Conservation (phyloP, 2,888 invertebrate species). For the Gastrophysa polygoni region DNA sequence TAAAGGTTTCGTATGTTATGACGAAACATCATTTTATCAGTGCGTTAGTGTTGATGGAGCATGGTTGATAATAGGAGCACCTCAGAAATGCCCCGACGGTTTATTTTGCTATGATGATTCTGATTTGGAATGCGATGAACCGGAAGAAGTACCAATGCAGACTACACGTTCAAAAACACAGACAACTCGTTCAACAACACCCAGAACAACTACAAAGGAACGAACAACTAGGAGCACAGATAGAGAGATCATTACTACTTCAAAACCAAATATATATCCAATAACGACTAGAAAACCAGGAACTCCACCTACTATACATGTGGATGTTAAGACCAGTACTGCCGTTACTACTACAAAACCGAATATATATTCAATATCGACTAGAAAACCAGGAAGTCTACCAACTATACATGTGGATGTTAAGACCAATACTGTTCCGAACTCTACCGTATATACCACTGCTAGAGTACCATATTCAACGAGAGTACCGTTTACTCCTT, state of each 20-base stretch:
- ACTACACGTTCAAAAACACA: not conserved
- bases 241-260: not conserved
- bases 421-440: not conserved
- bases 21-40: constrained; percentile 23
- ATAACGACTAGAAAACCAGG: not conserved
- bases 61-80: constrained; percentile 20
- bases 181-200: too few relatives aligned
- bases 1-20: constrained; percentile 22
- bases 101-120: constrained; percentile 27
- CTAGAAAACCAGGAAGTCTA: not conserved
- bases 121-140: constrained; percentile 30
- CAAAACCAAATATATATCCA: not conserved
- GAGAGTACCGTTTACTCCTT: too few relatives aligned
- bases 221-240: too few relatives aligned
- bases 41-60: constrained; percentile 10
- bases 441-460: not conserved
- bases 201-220: not conserved
- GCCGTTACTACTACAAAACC: not conserved
- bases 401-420: not conserved
- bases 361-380: not conserved
- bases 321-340: not conserved
- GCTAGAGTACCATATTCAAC: too few relatives aligned
- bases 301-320: too few relatives aligned
- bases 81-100: constrained; percentile 30
- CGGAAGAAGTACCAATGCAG: constrained; percentile 1